Conservation (phyloP, 2,888 invertebrate species). For the Diplazon laetatorius region DNA sequence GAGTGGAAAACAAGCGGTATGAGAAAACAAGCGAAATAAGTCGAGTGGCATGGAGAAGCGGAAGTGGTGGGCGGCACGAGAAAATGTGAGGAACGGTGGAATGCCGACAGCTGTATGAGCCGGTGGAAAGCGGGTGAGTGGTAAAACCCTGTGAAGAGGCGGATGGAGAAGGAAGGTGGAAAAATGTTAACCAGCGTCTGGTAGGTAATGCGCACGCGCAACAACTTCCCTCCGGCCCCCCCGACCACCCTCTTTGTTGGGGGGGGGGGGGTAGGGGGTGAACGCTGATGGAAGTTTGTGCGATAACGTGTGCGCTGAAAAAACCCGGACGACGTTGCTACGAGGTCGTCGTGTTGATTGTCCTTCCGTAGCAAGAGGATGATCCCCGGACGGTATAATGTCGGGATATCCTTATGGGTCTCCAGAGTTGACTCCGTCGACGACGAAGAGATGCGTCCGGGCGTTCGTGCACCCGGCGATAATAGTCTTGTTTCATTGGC, state of each 20-base stretch:
- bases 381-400: slow-evolving; percentile 32
- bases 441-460: slow-evolving; percentile 23
- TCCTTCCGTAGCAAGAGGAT: slow-evolving; percentile 41
- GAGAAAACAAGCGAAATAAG: slow-evolving; percentile 27
- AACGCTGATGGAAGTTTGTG: slow-evolving; percentile 55
- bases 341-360: slow-evolving; percentile 53
- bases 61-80: slow-evolving; percentile 2
- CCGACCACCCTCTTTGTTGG: slow-evolving; percentile 40
- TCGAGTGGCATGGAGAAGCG: slow-evolving; percentile 14
- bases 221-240: too few species aligned
- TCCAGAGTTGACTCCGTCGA: slow-evolving; percentile 5
- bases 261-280: slow-evolving; percentile 49
- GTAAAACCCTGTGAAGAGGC: slow-evolving; percentile 11
- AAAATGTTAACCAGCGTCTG: slow-evolving; percentile 52
- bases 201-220: slow-evolving; percentile 44
- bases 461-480: slow-evolving; percentile 43
- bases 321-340: slow-evolving; percentile 4
- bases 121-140: not conserved
- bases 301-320: slow-evolving; percentile 28
- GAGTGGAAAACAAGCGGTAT: slow-evolving; percentile 21
- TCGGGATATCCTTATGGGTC: slow-evolving; percentile 43
- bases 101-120: not conserved
- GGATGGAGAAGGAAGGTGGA: slow-evolving; percentile 33
- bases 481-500: slow-evolving; percentile 14
- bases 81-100: slow-evolving; percentile 1